phyloP scores from a whole-genome alignment of 2,797 vertebrate genomes.

The Martes flavigula region DNA sequence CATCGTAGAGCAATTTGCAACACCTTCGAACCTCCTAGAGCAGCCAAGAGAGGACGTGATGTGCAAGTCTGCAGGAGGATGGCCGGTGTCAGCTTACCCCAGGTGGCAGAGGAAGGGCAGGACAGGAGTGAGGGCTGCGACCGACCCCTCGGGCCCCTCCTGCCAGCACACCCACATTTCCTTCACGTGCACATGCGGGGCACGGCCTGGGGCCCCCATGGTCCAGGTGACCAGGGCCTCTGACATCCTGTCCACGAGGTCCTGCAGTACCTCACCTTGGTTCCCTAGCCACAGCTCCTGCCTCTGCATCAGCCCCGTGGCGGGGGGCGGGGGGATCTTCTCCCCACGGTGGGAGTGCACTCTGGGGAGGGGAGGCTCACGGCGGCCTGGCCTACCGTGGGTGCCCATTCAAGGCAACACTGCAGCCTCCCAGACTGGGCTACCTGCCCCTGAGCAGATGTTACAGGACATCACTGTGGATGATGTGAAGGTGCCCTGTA shows the following conservation, averaged over 20 bases:
- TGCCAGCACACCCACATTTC: background rate
- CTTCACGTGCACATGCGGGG: accelerated
- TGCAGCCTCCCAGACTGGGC: background rate
- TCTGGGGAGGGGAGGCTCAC: background rate
- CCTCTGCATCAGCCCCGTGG: background rate
- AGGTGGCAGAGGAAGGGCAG: background rate
- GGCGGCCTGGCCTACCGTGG: no score
- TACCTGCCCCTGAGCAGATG: background rate
- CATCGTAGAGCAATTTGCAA: slow-evolving; percentile 29
- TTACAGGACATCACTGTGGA: no score
- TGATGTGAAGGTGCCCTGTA: background rate
- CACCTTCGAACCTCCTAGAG: background rate
- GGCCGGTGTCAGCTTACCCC: background rate
- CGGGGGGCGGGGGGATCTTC: background rate
- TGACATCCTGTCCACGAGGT: accelerated
- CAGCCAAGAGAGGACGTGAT: slow-evolving; percentile 16
- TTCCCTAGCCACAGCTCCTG: background rate
- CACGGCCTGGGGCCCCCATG: background rate
- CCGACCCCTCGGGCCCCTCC: background rate
- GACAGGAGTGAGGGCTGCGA: background rate
- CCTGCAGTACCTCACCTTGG: background rate
- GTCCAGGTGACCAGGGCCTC: background rate
- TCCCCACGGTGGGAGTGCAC: accelerated
- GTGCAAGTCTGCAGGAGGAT: background rate
- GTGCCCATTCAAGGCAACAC: accelerated